Conservation (phyloP, 1,140 invertebrate genomes). For the Galleria mellonella region DNA sequence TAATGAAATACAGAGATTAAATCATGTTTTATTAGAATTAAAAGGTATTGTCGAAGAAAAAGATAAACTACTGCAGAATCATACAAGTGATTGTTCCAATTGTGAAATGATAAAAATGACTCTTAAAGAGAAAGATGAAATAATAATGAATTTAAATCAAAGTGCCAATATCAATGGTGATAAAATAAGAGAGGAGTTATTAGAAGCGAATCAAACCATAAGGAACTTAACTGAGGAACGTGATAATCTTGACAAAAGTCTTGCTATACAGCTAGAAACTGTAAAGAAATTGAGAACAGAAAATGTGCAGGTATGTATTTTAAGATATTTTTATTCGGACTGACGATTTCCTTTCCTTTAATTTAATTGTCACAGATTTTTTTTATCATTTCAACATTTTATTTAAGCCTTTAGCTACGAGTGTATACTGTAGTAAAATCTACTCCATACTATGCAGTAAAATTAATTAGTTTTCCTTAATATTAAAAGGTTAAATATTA, state of each 20-base stretch:
- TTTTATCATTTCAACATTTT: too few species aligned
- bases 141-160: slow-evolving; percentile 46
- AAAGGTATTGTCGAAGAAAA: slow-evolving; percentile 73
- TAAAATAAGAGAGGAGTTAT: slow-evolving; percentile 31
- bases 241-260: slow-evolving; percentile 76
- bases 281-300: slow-evolving; percentile 71
- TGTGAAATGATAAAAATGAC: slow-evolving; percentile 40
- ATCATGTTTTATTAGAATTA: slow-evolving; percentile 70
- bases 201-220: slow-evolving; percentile 30
- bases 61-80: slow-evolving; percentile 50
- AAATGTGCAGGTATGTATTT: slow-evolving; percentile 62
- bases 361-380: too few species aligned
- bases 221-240: slow-evolving; percentile 72
- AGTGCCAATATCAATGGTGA: slow-evolving; percentile 27
- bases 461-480: too few species aligned
- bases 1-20: slow-evolving; percentile 86
- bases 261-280: slow-evolving; percentile 74
- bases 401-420: too few species aligned
- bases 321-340: neutral
- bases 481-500: too few species aligned
- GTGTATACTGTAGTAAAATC: too few species aligned
- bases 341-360: too few species aligned
- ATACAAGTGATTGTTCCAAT: slow-evolving; percentile 34
- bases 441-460: too few species aligned
- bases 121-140: slow-evolving; percentile 61